Evolutionary conservation across 2,797 vertebrate genomes (phyloP).

Genomic region (Rhyacichthys aspro): DNA sequence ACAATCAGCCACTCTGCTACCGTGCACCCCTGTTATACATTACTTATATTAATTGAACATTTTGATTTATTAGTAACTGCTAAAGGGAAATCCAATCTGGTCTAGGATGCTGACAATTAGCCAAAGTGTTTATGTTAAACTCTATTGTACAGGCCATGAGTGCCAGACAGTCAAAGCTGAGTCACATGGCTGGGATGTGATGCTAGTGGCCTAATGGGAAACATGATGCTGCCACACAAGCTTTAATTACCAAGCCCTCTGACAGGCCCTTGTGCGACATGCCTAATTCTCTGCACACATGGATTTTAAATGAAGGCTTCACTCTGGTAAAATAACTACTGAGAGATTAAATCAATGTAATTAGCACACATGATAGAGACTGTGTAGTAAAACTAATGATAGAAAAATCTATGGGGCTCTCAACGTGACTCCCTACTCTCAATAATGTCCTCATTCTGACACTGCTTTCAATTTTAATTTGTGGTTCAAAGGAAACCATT

Average conservation of each 20-base stretch:
- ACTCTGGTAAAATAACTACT: constrained; percentile 51
- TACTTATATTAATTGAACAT: not conserved
- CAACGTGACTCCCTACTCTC: constrained; percentile 36
- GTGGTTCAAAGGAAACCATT: constrained; percentile 61
- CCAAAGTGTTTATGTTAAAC: constrained; percentile 50
- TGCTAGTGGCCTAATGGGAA: constrained; percentile 64
- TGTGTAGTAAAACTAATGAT: constrained; percentile 55
- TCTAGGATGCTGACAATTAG: constrained; percentile 43
- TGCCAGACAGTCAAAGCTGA: constrained; percentile 47
- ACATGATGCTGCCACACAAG: constrained; percentile 72
- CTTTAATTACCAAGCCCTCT: constrained; percentile 71
- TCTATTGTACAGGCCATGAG: constrained; percentile 47
- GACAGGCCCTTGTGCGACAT: constrained; percentile 66
- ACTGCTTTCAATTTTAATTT: constrained; percentile 63
- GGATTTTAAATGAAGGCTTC: constrained; percentile 43
- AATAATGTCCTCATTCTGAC: constrained; percentile 51
- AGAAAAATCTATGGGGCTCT: constrained; percentile 59
- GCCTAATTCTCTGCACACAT: constrained; percentile 56
- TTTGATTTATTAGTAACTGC: constrained; percentile 10
- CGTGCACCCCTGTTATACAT: no score
- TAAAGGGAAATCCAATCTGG: constrained; percentile 35
- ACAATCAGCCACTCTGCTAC: no score
- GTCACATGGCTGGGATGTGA: constrained; percentile 65
- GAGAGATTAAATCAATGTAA: constrained; percentile 63
- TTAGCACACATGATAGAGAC: constrained; percentile 54